These are phyloP conservation scores for Notothenia rossii DNA, from an alignment of 2,113 vertebrate genomes.

Conservation along the genomic window DNA sequence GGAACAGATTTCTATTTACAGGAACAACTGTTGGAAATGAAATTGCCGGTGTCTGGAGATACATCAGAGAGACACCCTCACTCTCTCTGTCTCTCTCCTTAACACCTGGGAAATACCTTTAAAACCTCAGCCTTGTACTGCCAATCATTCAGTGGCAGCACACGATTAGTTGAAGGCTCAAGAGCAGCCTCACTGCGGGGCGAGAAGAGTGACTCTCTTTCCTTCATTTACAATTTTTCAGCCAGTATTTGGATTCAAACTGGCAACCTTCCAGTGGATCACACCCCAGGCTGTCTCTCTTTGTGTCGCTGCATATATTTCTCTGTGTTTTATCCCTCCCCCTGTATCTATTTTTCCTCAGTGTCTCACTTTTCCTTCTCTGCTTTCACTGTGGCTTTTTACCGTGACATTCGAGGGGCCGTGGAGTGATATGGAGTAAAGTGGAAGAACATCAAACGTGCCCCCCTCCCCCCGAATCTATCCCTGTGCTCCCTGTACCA, in stretches of 20 bases:
- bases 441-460: conserved; percentile 13
- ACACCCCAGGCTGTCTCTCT: conserved; percentile 23
- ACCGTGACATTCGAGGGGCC: conserved; percentile 1
- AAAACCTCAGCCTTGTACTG: conserved; percentile 44
- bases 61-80: conserved; percentile 26
- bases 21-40: conserved; percentile 55
- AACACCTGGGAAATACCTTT: conserved; percentile 56
- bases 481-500: not conserved
- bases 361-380: not conserved
- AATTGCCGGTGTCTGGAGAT: conserved; percentile 55
- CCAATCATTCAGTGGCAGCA: conserved; percentile 53
- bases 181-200: conserved; percentile 37
- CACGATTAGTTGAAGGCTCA: conserved; percentile 50
- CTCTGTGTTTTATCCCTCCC: conserved; percentile 23
- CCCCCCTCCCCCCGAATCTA: too few species aligned
- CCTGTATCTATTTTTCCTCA: not conserved
- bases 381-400: conserved; percentile 8
- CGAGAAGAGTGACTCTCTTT: conserved; percentile 31
- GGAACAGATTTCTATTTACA: conserved; percentile 57
- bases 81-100: not conserved
- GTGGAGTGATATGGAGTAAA: conserved; percentile 3
- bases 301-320: conserved; percentile 13
- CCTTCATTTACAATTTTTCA: conserved; percentile 19
- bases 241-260: conserved; percentile 44
- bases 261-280: conserved; percentile 51